Percentiles rank a stretch among this genome's conserved stretches.
These are phyloP conservation scores for Glaucidium brasilianum DNA, from an alignment of 2,113 vertebrate species.

Conservation along the genomic window DNA sequence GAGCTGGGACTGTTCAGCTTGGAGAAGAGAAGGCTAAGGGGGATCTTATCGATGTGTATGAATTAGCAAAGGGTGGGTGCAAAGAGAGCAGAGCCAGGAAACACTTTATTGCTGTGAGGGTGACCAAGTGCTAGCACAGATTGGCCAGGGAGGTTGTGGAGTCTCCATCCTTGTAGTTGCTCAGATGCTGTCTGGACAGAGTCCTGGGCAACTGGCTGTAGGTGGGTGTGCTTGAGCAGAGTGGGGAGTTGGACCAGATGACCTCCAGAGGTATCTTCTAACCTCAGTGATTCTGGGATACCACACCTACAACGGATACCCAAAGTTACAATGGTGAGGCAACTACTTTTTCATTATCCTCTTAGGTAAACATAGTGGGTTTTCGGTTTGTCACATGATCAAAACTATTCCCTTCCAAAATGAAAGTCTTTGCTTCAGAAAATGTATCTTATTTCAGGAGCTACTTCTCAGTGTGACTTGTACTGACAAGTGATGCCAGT, in stretches of 20 bases:
- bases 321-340: fast-evolving
- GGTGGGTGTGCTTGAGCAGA: not conserved
- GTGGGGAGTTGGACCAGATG: not conserved
- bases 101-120: not conserved
- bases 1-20: not conserved
- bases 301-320: not conserved
- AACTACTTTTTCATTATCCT: not conserved
- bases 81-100: not conserved
- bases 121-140: not conserved
- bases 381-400: not conserved
- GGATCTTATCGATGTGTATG: not conserved
- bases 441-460: not conserved
- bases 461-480: not conserved
- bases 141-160: not conserved
- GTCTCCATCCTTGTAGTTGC: not conserved
- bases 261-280: not conserved
- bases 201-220: not conserved
- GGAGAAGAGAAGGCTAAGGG: not conserved
- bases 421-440: not conserved
- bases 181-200: not conserved
- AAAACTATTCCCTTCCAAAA: not conserved
- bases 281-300: not conserved
- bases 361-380: not conserved
- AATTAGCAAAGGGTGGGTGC: not conserved
- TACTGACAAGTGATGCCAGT: not conserved